Evolutionary conservation across 2,113 vertebrate genomes (phyloP), one percentile per base, ranked within the genome.

Genomic region (Elachura formosa): DNA sequence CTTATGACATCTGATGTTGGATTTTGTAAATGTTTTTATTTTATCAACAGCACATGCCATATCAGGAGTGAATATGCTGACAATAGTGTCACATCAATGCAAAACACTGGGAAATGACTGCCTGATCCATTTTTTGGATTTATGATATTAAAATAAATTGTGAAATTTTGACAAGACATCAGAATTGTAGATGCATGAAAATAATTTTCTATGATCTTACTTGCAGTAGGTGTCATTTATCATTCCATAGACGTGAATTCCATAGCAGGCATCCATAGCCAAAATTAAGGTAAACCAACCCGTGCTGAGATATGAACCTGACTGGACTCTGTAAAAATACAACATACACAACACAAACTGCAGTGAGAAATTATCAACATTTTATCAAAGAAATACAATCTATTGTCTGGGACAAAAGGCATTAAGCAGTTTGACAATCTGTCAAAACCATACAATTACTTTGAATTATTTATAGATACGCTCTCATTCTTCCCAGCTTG

Each of bases 181-280:
- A 94, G 95, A 97, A 97, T 89, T 94, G 96, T 77, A 98, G 94
- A 96, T 83, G 72, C 89, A 96, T 96, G 93, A 93, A 97, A 97
- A 97, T 97, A 97, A 98, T 97, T 97, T 96, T 93, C 91, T 93
- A 94, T 96, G 97, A 96, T 98, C 98, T 99, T 98, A 99, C 99
- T 98, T 99, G 99, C 99, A 99, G 97, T 99, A 99, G 96, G 99
- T 99, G 97, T 99, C 98, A 95, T 99, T 99, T 97, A 99, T 99
- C 99, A 99, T 99, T 84, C 99, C 99, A 84, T 99, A 99, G 97
- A 99, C 97, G 24, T 98, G 98, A 97, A 99, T 99, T 97, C 99
- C 98, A 68, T 99, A 99, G 97, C 99, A 99, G 97, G 99, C 99
- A 96, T 99, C 99, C 99, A 99, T 99, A 83, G 99, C 99, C 90